A percentile compares a stretch with the other conserved stretches of the same genome.
Evolutionary conservation across 23 tunicate genomes (phyloP).

Genomic region (Trididemnum clinides): DNA sequence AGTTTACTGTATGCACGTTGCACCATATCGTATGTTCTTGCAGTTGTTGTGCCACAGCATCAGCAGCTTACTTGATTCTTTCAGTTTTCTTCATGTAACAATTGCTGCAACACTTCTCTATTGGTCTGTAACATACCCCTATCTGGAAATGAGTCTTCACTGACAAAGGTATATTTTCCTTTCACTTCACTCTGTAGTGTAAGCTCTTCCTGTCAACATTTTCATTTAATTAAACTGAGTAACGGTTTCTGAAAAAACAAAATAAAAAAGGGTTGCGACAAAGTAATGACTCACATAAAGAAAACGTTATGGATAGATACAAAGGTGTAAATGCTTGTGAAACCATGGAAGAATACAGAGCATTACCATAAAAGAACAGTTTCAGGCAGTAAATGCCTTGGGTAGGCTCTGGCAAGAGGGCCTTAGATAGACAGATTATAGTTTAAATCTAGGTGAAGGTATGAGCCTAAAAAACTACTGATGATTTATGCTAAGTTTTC

Average conservation of each 20-base stretch:
- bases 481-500: too few species aligned
- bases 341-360: neutral
- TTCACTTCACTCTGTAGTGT: neutral
- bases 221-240: too few species aligned
- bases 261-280: too few species aligned
- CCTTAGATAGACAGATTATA: neutral
- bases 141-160: neutral
- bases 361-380: neutral
- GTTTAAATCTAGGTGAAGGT: too few species aligned
- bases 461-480: too few species aligned
- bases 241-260: too few species aligned
- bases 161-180: neutral
- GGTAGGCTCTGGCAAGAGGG: too few species aligned
- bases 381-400: neutral
- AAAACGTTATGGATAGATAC: neutral
- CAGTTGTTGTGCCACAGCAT: neutral
- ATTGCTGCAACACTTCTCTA: neutral
- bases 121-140: neutral
- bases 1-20: too few species aligned
- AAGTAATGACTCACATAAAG: neutral
- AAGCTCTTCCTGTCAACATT: neutral
- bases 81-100: neutral
- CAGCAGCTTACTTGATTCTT: neutral
- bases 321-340: neutral
- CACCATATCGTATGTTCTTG: too few species aligned